Conservation (phyloP, 2,888 invertebrate species). For the Eumerus sabulonum region DNA sequence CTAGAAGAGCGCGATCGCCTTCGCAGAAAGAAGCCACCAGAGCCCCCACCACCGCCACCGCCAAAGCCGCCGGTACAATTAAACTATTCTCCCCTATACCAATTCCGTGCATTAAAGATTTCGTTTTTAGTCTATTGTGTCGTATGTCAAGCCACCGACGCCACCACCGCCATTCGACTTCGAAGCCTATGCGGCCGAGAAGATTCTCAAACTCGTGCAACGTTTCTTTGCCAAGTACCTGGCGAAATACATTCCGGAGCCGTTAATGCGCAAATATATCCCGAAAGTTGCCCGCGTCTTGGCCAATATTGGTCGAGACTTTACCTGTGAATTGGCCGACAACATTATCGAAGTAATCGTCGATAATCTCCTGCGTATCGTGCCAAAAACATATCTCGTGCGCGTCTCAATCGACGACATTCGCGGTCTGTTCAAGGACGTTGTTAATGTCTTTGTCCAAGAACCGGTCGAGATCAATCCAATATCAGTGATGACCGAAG, state of each 20-base stretch:
- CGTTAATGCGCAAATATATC: constrained; percentile 74
- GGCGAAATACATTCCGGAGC: constrained; percentile 71
- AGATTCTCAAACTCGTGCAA: constrained; percentile 74
- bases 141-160: constrained; percentile 70
- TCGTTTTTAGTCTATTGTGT: constrained; percentile 18
- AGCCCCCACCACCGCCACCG: constrained; percentile 8
- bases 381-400: constrained; percentile 76
- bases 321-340: constrained; percentile 75
- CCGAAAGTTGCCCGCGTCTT: constrained; percentile 75
- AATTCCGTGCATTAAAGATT: neutral
- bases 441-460: constrained; percentile 74
- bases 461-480: constrained; percentile 75
- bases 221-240: constrained; percentile 74
- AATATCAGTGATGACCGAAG: constrained; percentile 72
- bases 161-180: constrained; percentile 73
- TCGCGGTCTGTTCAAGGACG: constrained; percentile 74
- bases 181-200: constrained; percentile 73
- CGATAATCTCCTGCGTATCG: constrained; percentile 74
- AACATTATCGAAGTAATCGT: constrained; percentile 75
- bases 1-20: constrained; percentile 45
- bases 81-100: neutral
- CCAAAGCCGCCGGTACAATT: constrained; percentile 23
- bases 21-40: constrained; percentile 21
- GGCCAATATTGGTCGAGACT: constrained; percentile 76
- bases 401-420: constrained; percentile 74